Evolutionary conservation across 2,797 vertebrate genomes (phyloP), one percentile per base, ranked within the genome.

Genomic region (Dermochelys coriacea): DNA sequence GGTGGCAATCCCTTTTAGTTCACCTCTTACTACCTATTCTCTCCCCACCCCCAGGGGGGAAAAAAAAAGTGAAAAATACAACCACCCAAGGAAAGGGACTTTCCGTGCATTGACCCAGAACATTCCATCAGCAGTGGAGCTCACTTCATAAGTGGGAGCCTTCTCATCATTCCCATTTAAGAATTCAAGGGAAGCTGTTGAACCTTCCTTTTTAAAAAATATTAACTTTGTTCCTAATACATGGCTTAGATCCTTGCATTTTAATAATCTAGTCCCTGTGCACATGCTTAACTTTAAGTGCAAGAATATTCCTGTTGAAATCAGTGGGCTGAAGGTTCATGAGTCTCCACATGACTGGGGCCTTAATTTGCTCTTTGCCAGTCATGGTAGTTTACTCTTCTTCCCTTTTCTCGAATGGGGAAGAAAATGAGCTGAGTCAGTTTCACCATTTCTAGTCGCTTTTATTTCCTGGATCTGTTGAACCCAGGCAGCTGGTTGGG

Each of bases 381-480:
- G 9, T 21, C 31, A 34, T 51, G n/a, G 7, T n/a, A 15, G 11
- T 47, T 41, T 50, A 47, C 37, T 49, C 71, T n/a, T 1, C 12
- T 23, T 6, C 8, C 4, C 0, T 86, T 50, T 9, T 15, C 21
- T 47, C 71, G 37, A 3, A 0, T 3, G 0, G 31, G 21, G 21
- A 31, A 34, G 18, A 79, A 45, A 57, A 31, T 0, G 7, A 25
- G 14, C 61, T 86, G 82, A 93, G 84, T 94, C 87, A 89, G 86
- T 52, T n/a, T 74, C 11, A 1, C 3, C 21, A 5, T 50, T 41
- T 61, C 45, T 71, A 57, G 15, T 80, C 18, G 27, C 34, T 50
- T 23, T 81, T 49, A n/a, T 16, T 61, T 25, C 11, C 57, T 2
- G 5, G 50, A 18, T 68, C 34, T 89, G 15, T 57, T 0, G 1